Base-by-base conservation (phyloP, 1,140 invertebrate genomes). In the Zaprionus inermis region DNA sequence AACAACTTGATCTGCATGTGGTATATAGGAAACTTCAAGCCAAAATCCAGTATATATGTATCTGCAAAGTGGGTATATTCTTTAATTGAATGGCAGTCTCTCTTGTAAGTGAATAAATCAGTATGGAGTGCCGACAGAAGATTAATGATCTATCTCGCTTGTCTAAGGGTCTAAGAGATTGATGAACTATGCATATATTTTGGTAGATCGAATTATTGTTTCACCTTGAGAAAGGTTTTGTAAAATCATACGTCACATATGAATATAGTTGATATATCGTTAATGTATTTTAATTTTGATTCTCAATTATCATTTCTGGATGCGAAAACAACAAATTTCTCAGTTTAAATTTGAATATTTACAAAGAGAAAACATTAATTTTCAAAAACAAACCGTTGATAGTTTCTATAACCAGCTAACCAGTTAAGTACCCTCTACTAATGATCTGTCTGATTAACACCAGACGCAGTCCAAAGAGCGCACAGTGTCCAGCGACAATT, bases 381-480 rank as follows among this genome's bases (percentile, higher is more conserved):
- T 24, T 2, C 4, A 4, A 18, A 49, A 49, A 18, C 11, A 2
- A 9, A 3, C 16, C 0, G 11, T 46, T 10, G 20, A 18, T 49
- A 20, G 20, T 22, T 22, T 22, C 44, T 20, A 49, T 20, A 9
- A 49, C 10, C 44, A 22, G 18, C 44, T 22, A 28, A 54, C n/a
- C 14, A 54, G 51, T 22, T 54, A 49, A 49, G 22, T 54, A 54
- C 24, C n/a, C 20, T 64, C 24, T 16, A 28, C 28, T 32, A 54
- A 38, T 64, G 38, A 54, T 36, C 49, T 46, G 24, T 49, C 20
- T n/a, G 9, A 4, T 12, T 18, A 20, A 5, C 44, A 4, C 6
- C 18, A 24, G 12, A 59, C 18, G 3, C 6, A 4, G 52, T 65
- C 52, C 36, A 56, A 65, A 65, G 63, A 44, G 41, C 63, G 41